Evolutionary conservation across 1,140 invertebrate species (phyloP).

Genomic region (Heliconius melpomene): DNA sequence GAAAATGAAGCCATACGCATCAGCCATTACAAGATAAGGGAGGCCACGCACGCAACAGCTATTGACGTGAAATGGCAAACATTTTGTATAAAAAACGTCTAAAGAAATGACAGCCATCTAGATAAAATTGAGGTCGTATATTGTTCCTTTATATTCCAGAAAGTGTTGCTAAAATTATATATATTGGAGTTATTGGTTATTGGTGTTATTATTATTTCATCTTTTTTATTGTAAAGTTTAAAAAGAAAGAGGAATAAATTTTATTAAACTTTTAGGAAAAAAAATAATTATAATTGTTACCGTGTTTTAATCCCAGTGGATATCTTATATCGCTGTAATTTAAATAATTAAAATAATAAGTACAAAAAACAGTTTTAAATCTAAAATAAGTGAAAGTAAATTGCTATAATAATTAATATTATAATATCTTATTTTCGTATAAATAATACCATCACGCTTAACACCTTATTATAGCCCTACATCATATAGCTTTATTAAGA

Average conservation of each 20-base stretch:
- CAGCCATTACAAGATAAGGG: constrained; percentile 39
- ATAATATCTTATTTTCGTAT: background rate
- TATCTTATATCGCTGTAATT: too few relatives aligned
- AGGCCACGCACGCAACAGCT: constrained; percentile 39
- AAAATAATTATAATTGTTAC: background rate
- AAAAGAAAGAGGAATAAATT: background rate
- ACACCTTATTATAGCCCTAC: background rate
- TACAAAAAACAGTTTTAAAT: background rate
- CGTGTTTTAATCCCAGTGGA: background rate
- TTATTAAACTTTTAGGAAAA: too few relatives aligned
- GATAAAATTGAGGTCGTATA: background rate
- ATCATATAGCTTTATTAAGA: background rate
- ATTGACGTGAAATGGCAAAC: constrained; percentile 32
- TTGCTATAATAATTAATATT: background rate
- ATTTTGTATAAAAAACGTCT: constrained; percentile 13
- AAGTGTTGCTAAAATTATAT: background rate
- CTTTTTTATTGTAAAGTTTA: background rate
- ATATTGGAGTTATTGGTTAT: background rate
- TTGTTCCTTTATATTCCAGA: constrained; percentile 9
- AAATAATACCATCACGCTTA: background rate
- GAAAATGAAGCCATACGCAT: constrained; percentile 29
- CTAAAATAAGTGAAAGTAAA: too few relatives aligned
- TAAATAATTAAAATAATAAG: background rate
- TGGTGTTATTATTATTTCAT: background rate
- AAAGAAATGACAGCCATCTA: constrained; percentile 2